Percentiles rank a stretch among this genome's conserved stretches.
These are phyloP conservation scores for Ispidina lecontei DNA, from an alignment of 2,797 vertebrate genomes.

Conservation along the genomic window DNA sequence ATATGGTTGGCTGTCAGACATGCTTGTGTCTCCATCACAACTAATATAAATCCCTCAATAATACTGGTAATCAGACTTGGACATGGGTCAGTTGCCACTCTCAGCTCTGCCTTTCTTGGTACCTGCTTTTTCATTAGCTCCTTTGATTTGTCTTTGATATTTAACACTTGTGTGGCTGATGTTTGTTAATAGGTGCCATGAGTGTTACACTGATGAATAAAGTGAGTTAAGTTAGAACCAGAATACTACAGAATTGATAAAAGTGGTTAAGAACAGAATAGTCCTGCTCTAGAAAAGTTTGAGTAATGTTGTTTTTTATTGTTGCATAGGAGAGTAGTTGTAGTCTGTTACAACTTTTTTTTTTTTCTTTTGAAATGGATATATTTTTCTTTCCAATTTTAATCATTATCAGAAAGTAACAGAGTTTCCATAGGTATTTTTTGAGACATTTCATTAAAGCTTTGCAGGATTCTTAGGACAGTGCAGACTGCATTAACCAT, in stretches of 20 bases:
- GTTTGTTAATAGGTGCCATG: neutral
- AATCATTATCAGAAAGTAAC: neutral
- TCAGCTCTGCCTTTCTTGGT: neutral
- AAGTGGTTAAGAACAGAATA: neutral
- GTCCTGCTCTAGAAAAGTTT: neutral
- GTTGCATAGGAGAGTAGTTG: neutral
- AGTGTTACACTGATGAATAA: neutral
- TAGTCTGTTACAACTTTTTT: neutral
- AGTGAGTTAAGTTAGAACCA: neutral
- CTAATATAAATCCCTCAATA: neutral
- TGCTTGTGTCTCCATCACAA: neutral
- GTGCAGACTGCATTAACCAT: neutral
- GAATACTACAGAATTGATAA: neutral
- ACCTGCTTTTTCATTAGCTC: neutral
- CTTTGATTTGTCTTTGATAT: neutral
- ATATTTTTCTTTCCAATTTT: accelerated
- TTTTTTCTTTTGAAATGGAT: neutral
- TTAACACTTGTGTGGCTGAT: neutral
- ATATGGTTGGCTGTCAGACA: neutral
- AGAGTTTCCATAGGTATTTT: neutral
- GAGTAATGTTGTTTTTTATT: neutral
- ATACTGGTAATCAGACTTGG: neutral
- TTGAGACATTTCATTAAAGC: neutral
- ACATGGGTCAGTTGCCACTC: neutral
- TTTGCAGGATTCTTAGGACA: neutral